phyloP scores from a whole-genome alignment of 2,797 vertebrate species.

The Typhlichthys subterraneus region DNA sequence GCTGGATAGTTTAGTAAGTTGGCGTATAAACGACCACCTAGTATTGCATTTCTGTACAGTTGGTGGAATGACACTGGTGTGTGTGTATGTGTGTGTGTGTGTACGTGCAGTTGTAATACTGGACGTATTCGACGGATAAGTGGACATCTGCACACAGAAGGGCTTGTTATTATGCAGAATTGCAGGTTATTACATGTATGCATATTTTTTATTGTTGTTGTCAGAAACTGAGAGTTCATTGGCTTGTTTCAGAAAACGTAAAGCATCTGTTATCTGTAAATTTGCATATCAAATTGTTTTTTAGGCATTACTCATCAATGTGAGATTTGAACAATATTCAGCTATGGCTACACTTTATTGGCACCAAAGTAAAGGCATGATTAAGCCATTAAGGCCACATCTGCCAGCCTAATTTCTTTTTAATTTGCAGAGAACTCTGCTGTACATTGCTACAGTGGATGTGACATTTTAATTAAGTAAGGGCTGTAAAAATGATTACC shows the following conservation, averaged over 20 bases:
- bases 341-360: slow-evolving; percentile 56
- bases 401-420: slow-evolving; percentile 78
- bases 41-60: too few species aligned
- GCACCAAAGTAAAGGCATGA: slow-evolving; percentile 68
- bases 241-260: slow-evolving; percentile 23
- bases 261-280: slow-evolving; percentile 42
- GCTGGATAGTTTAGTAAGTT: too few species aligned
- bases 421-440: slow-evolving; percentile 72
- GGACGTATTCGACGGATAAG: too few species aligned
- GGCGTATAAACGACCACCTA: too few species aligned
- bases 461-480: slow-evolving; percentile 77
- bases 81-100: too few species aligned
- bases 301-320: slow-evolving; percentile 21
- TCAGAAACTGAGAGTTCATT: slow-evolving; percentile 27
- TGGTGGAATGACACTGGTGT: too few species aligned
- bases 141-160: too few species aligned
- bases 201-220: slow-evolving; percentile 16
- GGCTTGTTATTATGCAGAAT: not conserved
- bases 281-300: slow-evolving; percentile 48
- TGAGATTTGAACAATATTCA: slow-evolving; percentile 53
- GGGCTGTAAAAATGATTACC: slow-evolving; percentile 66
- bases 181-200: not conserved
- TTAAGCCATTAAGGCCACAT: slow-evolving; percentile 80
- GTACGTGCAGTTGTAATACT: too few species aligned
- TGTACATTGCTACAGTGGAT: slow-evolving; percentile 61